Evolutionary conservation across 2,888 invertebrate genomes (phyloP).

Genomic region (Calameuta pallipes): DNA sequence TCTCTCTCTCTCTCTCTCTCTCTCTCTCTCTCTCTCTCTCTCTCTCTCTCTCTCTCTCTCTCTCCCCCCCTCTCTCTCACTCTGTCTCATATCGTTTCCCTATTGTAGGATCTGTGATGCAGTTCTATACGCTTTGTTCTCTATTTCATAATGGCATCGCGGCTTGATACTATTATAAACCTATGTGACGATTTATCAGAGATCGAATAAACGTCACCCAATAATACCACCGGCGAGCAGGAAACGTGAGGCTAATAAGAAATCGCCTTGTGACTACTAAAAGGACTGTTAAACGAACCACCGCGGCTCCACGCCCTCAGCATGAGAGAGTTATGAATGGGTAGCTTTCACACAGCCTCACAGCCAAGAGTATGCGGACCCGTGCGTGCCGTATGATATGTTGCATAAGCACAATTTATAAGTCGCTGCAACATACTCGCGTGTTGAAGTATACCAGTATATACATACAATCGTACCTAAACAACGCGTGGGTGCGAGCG

Average conservation of each 20-base stretch:
- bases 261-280: constrained; percentile 7
- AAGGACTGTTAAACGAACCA: background rate
- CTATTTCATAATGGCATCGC: background rate
- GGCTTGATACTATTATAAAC: background rate
- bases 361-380: background rate
- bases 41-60: no score
- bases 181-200: background rate
- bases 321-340: constrained; percentile 17
- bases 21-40: no score
- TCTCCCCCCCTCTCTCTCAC: no score
- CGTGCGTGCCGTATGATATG: constrained; percentile 6
- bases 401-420: constrained; percentile 15
- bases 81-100: background rate
- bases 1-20: no score
- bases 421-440: background rate
- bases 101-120: background rate
- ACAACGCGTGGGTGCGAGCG: background rate
- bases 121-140: background rate
- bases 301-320: constrained; percentile 5
- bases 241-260: constrained; percentile 10
- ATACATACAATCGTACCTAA: background rate
- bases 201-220: constrained; percentile 6
- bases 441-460: background rate
- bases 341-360: background rate
- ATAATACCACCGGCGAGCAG: constrained; percentile 11